Conservation (phyloP, 2,888 invertebrate genomes). For the Itoplectis maculator region DNA sequence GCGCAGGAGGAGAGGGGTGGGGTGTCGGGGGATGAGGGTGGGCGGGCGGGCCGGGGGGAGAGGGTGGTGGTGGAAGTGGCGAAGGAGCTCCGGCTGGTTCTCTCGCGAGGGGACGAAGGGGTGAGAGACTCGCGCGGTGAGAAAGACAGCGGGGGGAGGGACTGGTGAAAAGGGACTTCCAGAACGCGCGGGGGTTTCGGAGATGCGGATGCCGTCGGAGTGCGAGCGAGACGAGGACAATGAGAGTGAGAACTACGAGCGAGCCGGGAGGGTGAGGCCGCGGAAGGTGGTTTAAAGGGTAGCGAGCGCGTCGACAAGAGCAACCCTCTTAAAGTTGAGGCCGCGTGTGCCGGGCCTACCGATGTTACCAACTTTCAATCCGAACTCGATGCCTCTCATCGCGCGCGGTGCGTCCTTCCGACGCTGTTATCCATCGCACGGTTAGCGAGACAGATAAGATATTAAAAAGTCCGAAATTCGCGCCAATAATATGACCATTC, state of each 20-base stretch:
- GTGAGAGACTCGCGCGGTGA: slow-evolving; percentile 67
- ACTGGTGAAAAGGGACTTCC: slow-evolving; percentile 47
- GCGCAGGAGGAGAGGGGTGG: slow-evolving; percentile 35
- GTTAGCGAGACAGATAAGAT: no score
- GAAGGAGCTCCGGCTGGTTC: slow-evolving; percentile 48
- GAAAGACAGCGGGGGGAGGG: slow-evolving; percentile 68
- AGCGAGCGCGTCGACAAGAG: slow-evolving; percentile 79
- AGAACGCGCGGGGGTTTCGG: slow-evolving; percentile 43
- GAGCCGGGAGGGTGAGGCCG: slow-evolving; percentile 60
- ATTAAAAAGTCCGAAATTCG: no score
- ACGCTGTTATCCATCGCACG: neutral
- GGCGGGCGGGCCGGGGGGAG: no score
- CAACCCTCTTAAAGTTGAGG: slow-evolving; percentile 82
- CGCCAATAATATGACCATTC: no score
- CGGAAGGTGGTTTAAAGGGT: slow-evolving; percentile 80
- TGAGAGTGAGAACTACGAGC: slow-evolving; percentile 52
- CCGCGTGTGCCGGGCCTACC: slow-evolving; percentile 78
- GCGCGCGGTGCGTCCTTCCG: neutral
- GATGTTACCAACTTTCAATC: slow-evolving; percentile 70
- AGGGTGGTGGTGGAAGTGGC: slow-evolving; percentile 51
- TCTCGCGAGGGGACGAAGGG: slow-evolving; percentile 28
- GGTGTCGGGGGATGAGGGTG: slow-evolving; percentile 36
- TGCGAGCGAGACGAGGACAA: slow-evolving; percentile 53
- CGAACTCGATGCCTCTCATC: neutral
- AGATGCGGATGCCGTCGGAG: slow-evolving; percentile 47